Evolutionary conservation across 2,113 vertebrate species (phyloP).

Genomic region (Gopherus flavomarginatus): DNA sequence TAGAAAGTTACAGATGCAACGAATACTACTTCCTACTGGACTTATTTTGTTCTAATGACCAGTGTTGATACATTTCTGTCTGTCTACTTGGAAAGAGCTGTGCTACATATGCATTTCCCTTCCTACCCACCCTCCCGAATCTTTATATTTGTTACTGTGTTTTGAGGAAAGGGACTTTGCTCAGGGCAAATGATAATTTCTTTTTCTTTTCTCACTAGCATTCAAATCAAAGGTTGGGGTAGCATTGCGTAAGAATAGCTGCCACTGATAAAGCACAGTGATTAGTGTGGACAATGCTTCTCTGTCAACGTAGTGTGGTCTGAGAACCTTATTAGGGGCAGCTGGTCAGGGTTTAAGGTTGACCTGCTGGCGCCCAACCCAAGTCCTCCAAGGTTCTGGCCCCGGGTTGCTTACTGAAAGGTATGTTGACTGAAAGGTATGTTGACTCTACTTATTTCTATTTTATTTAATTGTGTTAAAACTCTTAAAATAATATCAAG

Average conservation of each 20-base stretch:
- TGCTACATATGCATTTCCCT: too few relatives aligned
- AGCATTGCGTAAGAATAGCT: slow-evolving; percentile 10
- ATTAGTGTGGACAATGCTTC: slow-evolving; percentile 15
- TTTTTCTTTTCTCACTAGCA: not conserved
- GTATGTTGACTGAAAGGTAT: not conserved
- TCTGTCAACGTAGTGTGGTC: not conserved
- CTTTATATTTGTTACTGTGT: too few relatives aligned
- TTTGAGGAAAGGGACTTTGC: not conserved
- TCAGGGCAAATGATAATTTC: not conserved
- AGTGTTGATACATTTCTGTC: too few relatives aligned
- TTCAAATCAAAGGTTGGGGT: slow-evolving; percentile 10
- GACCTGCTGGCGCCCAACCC: not conserved
- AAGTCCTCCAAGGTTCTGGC: not conserved
- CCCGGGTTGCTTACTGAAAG: not conserved
- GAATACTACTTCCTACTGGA: too few relatives aligned
- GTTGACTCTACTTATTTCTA: fast-evolving
- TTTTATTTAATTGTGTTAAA: slow-evolving; percentile 4
- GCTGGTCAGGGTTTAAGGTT: not conserved
- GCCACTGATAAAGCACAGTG: not conserved
- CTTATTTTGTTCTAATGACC: too few relatives aligned
- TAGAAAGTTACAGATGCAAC: too few relatives aligned
- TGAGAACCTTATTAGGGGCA: slow-evolving; percentile 32
- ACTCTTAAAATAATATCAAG: not conserved
- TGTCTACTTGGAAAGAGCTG: too few relatives aligned
- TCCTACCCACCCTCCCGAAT: too few relatives aligned